phyloP scores from a whole-genome alignment of 2,797 vertebrate species.

The Alectoris magna region DNA sequence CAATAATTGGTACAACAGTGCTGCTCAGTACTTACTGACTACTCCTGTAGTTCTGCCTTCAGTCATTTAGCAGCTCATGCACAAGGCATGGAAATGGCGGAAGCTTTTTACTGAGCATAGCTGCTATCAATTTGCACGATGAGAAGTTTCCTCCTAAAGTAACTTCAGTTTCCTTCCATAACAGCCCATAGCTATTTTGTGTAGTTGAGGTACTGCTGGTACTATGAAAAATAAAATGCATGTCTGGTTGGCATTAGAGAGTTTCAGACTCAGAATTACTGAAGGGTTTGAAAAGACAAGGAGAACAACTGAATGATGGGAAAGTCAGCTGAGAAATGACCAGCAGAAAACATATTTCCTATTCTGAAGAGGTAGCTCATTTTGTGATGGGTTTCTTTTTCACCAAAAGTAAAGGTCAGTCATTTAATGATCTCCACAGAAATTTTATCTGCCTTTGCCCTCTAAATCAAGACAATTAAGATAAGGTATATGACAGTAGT shows the following conservation, averaged over 20 bases:
- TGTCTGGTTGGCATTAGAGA: not conserved
- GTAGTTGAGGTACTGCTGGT: not conserved
- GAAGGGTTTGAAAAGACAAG: not conserved
- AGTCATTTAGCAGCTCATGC: not conserved
- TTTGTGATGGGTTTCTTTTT: not conserved
- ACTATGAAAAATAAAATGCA: not conserved
- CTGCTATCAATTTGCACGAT: not conserved
- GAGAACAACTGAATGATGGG: not conserved
- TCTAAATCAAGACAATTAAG: not conserved
- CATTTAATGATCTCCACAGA: not conserved
- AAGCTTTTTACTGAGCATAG: not conserved
- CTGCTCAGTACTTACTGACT: not conserved
- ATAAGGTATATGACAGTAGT: not conserved
- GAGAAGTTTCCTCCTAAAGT: not conserved
- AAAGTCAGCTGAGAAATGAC: not conserved
- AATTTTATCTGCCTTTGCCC: not conserved
- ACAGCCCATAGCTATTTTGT: not conserved
- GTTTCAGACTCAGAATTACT: not conserved
- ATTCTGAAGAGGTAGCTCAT: not conserved
- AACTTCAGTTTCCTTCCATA: not conserved
- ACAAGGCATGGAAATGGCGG: not conserved
- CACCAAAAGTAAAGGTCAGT: not conserved
- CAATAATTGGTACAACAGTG: not conserved
- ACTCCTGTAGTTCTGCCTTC: not conserved
- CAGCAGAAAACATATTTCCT: not conserved